Evolutionary conservation across 2,113 vertebrate species (phyloP), one percentile per base, ranked within the genome.

Genomic region (Microcebus murinus): DNA sequence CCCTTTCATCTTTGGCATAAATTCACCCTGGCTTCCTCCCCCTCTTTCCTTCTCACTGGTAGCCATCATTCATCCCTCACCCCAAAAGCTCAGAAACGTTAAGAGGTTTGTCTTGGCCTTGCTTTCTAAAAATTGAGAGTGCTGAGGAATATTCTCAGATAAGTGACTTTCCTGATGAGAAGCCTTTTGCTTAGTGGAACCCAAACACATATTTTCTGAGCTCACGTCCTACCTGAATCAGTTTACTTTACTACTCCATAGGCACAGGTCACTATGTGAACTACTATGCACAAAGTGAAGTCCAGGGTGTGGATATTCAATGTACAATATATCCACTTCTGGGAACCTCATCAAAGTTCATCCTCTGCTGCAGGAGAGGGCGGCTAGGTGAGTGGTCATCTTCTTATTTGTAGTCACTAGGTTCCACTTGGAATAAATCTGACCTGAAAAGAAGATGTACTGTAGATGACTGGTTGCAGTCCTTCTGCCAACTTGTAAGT

Each of bases 1-100:
- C 4, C 76, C 18, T 97, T 97, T 91, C 74, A 70, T 80, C 90
- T 96, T 81, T 96, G 74, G 84, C 80, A 74, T 91, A 70, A 87
- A 94, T 67, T 71, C 50, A 73, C 42, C 10, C 50, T 36, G 3
- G 34, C 17, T 68, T 96, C n/a, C 87, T 20, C 65, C 17, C 11
- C 21, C 34, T 29, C 21, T 89, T 80, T 94, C 76, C 50, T 95
- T 88, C 91, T 97, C 52, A 31, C 85, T 95, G 39, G 21, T 34
- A 89, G 8, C 48, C 90, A 17, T 94, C 95, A 93, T 21, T 48
- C 68, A 55, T 55, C 13, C 27, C 36, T 96, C 73, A 36, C 45
- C 17, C 50, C 39, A 39, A 83, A 82, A 93, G 42, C 25, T 91
- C 39, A 65, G 23, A 79, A 63, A 90, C 23, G 3, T 52, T 94